Base-by-base conservation (phyloP, 2,888 invertebrate species). In the Tanytarsus gracilentus region DNA sequence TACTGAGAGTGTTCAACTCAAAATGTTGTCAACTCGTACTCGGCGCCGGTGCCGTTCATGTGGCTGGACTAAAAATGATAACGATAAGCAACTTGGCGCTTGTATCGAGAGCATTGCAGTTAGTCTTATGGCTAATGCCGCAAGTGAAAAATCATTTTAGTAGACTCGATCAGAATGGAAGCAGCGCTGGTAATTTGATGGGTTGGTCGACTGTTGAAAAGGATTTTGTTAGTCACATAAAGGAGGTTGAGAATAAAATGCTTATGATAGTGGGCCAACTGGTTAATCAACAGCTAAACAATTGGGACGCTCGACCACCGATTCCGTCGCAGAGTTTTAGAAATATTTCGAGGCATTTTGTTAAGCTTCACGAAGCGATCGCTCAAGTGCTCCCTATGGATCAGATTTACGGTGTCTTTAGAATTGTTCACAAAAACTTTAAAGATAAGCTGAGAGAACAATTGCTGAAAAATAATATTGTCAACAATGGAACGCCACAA, bases 401-500 rank as follows among this genome's bases (percentile, higher is more conserved):
- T 65, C 87, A 88, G 77, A 86, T 93, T 66, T 81, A 85, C 69
- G 76, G 77, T 50, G 80, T 91, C 65, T 89, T 90, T 67, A 79
- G 84, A 66, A 82, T 82, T 67, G 85, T 92, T 56, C 88, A 93
- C 74, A 82, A 82, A 69, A 85, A 86, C 67, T 94, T 97, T 70
- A 92, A 93, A 75, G 85, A 85, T 65, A 85, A 88, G 70, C 76
- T 96, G 66, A 79, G 89, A 72, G 87, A 90, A 67, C 89, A 92
- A 70, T 76, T 97, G 65, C 70, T 82, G 3, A 86, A 85, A 72
- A 84, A 94, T 79, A 91, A 92, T 69, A 90, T 97, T 65, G 83
- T 85, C 61, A 95, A 93, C 66, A 92, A 96, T 76, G 95, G 95
- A n/a, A 94, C 95, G 51, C 96, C 96, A 2, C 92, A 95, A 70